These are phyloP conservation scores for Eupsilia transversa DNA, from an alignment of 2,888 invertebrate species.

Conservation along the genomic window DNA sequence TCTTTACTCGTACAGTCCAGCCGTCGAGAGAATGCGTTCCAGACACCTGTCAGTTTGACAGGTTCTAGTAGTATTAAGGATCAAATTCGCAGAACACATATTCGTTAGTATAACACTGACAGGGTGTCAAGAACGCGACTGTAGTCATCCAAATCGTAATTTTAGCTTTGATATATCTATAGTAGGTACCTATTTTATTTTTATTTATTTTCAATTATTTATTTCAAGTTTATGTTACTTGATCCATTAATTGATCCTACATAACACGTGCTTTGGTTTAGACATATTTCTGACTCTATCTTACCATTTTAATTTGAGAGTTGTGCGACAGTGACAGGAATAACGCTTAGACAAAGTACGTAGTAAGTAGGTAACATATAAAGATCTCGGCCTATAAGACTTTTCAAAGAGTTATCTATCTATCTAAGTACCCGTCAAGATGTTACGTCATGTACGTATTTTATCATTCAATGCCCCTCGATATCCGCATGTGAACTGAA, in stretches of 20 bases:
- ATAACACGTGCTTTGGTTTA: background rate
- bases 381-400: background rate
- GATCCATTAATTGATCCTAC: too few relatives aligned
- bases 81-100: too few relatives aligned
- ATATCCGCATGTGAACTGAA: slow-evolving; percentile 29
- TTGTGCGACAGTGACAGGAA: background rate
- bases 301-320: background rate
- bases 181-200: too few relatives aligned
- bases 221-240: too few relatives aligned
- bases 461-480: slow-evolving; percentile 40
- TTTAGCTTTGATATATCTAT: slow-evolving; percentile 8
- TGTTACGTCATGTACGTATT: background rate
- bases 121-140: too few relatives aligned
- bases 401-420: slow-evolving; percentile 4
- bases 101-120: too few relatives aligned
- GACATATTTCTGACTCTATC: background rate
- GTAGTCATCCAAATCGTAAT: too few relatives aligned
- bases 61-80: too few relatives aligned
- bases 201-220: too few relatives aligned
- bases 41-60: too few relatives aligned
- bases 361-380: background rate
- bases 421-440: slow-evolving; percentile 13
- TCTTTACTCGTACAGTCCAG: too few relatives aligned
- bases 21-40: too few relatives aligned
- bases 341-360: background rate